These are phyloP conservation scores for Polyploca ridens DNA, from an alignment of 2,888 invertebrate species.

Conservation along the genomic window DNA sequence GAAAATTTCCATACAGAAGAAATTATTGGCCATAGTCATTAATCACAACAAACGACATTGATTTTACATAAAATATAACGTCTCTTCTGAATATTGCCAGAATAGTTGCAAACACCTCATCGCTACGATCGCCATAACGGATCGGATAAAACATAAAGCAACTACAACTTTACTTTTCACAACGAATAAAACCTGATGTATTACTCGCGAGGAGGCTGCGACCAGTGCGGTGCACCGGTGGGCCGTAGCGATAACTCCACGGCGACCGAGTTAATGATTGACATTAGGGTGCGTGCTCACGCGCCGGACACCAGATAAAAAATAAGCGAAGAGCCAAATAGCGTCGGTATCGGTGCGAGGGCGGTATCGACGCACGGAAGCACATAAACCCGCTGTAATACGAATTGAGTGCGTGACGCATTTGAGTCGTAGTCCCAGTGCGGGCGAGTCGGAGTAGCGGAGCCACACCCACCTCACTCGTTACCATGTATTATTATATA, in stretches of 20 bases:
- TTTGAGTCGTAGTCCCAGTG: slow-evolving; percentile 1
- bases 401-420: slow-evolving; percentile 17
- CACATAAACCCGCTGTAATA: slow-evolving; percentile 16
- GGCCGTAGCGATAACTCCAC: no score
- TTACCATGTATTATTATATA: no score
- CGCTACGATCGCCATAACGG: no score
- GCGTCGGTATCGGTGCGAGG: slow-evolving; percentile 10
- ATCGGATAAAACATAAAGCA: no score
- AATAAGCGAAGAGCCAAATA: slow-evolving; percentile 19
- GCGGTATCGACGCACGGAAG: slow-evolving; percentile 15
- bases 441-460: background rate
- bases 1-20: background rate
- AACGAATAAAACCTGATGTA: no score
- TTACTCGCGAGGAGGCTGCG: no score
- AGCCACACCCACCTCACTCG: no score
- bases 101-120: no score
- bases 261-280: background rate
- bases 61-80: no score
- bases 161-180: no score
- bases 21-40: background rate
- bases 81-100: no score
- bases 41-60: background rate
- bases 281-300: slow-evolving; percentile 13
- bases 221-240: no score
- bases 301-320: slow-evolving; percentile 18